Percentiles rank a stretch among this genome's conserved stretches.
Evolutionary conservation across 2,113 vertebrate genomes (phyloP).

Genomic region (Falcunculus frontatus): DNA sequence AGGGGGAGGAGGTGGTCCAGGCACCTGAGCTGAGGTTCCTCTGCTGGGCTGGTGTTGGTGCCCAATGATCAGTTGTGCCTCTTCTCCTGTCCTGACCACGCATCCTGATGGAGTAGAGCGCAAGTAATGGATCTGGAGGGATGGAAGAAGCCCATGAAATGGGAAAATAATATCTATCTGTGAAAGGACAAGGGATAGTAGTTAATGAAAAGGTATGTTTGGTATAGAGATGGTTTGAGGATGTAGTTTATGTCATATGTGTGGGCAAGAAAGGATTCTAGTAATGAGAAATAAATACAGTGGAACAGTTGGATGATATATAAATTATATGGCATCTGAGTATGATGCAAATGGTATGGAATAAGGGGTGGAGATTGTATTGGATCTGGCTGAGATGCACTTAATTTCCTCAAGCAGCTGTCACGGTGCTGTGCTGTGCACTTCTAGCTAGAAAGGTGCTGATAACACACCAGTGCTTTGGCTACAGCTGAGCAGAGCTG

Average conservation of each 20-base stretch:
- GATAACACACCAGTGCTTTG: background rate
- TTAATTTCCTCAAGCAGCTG: background rate
- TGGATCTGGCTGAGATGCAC: background rate
- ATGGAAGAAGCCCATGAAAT: background rate
- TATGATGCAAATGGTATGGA: background rate
- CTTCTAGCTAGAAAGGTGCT: background rate
- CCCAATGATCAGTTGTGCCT: rapidly evolving
- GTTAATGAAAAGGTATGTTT: background rate
- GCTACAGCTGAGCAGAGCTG: background rate
- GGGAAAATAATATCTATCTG: background rate
- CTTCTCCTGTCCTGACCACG: background rate
- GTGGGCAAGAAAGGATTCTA: background rate
- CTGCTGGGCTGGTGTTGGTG: background rate
- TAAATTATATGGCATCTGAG: background rate
- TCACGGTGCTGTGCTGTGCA: background rate
- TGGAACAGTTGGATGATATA: background rate
- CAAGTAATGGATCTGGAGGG: background rate
- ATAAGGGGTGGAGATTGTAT: background rate
- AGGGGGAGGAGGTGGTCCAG: background rate
- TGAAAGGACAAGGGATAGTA: background rate
- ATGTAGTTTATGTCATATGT: background rate
- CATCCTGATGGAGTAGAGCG: background rate
- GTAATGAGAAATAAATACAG: background rate
- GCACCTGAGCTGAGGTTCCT: background rate
- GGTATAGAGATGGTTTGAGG: background rate